Evolutionary conservation across 2,113 vertebrate genomes (phyloP), one percentile per base, ranked within the genome.

Genomic region (Plectropomus leopardus): DNA sequence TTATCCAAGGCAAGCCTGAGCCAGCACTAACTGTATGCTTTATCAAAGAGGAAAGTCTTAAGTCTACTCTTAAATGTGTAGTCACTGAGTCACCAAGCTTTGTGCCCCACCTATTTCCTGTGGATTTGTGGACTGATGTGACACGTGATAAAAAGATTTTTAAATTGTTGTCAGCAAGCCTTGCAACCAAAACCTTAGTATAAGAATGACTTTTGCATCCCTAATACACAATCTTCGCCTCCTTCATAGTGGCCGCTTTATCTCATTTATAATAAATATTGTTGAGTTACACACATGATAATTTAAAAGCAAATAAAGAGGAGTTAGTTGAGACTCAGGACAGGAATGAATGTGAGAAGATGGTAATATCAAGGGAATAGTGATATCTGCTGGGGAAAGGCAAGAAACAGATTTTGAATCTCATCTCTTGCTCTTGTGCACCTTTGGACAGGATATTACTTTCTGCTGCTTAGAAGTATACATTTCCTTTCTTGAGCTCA

Each of bases 391-490:
- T 15, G 66, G 34, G 21, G 30, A 59, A 51, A 53, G n/a, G 14
- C 34, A 40, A 74, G 44, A 83, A 64, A 55, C 26, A 51, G 55
- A 79, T 84, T 76, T 69, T 59, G 50, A 69, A 76, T 78, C 19
- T 73, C 73, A 70, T 66, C 76, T 78, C 44, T 80, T 71, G 72
- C 73, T 69, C 65, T 50, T 44, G 21, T 71, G 58, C 70, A 82
- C 78, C 74, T 81, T 78, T 64, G 57, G 75, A 85, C 89, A 86
- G 89, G 87, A 92, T 87, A 90, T 92, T 92, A 85, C 80, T 88
- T 89, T 89, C 76, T 86, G 79, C 40, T 70, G 65, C 78, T 83
- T 16, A 75, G 51, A 70, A 71, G 76, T 75, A 73, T 73, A 83
- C 71, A 79, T 88, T 86, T 91, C 78, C 83, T 85, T 76, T 87